Evolutionary conservation across 2,888 invertebrate species (phyloP).

Genomic region (Tetrapedia diversipes): DNA sequence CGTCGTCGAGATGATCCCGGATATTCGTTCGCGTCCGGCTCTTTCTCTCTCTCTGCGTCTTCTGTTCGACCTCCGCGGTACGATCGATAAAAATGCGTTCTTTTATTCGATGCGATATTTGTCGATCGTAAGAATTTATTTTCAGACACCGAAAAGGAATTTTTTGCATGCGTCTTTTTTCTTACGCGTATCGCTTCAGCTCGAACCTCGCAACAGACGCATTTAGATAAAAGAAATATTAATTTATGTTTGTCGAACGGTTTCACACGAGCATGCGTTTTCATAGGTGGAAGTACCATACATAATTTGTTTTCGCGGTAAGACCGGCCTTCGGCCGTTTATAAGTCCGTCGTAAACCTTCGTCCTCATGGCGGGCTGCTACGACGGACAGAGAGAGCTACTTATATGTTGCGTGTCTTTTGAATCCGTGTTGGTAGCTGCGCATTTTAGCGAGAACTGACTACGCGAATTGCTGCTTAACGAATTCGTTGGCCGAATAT

Average conservation of each 20-base stretch:
- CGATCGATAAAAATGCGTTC: neutral
- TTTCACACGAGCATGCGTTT: neutral
- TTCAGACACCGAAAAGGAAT: too few relatives aligned
- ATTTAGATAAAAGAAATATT: neutral
- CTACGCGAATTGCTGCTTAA: neutral
- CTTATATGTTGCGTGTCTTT: slow-evolving; percentile 33
- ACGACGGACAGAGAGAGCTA: slow-evolving; percentile 31
- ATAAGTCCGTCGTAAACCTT: slow-evolving; percentile 49
- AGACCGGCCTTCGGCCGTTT: slow-evolving; percentile 52
- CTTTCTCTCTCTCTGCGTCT: too few relatives aligned
- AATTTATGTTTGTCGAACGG: neutral
- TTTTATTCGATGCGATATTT: neutral
- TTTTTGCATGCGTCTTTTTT: too few relatives aligned
- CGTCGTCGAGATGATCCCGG: too few relatives aligned
- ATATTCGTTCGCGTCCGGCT: too few relatives aligned
- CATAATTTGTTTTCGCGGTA: slow-evolving; percentile 33
- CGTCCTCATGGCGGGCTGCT: slow-evolving; percentile 27
- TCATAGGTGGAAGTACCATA: neutral
- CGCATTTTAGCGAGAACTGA: neutral
- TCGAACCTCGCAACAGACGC: too few relatives aligned
- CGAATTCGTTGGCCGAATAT: slow-evolving; percentile 1
- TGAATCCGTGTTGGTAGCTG: slow-evolving; percentile 27
- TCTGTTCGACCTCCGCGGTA: neutral
- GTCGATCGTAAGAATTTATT: too few relatives aligned
- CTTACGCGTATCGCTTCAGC: too few relatives aligned